phyloP scores from a whole-genome alignment of 2,797 vertebrate genomes.

The Enteromius thamalakanensis region DNA sequence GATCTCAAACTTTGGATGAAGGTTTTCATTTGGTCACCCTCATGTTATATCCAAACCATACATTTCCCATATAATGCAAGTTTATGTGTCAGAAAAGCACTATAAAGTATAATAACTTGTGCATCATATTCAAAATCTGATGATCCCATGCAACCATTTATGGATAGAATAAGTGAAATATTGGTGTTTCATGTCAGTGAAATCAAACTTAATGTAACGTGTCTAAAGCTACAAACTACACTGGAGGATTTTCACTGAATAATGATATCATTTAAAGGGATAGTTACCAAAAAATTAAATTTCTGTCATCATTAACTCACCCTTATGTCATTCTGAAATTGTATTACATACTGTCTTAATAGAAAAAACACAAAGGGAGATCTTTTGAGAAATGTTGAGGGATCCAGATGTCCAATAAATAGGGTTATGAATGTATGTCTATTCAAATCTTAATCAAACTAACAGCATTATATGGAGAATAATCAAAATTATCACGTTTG shows the following conservation, averaged over 20 bases:
- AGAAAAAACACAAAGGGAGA: background rate
- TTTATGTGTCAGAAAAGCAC: background rate
- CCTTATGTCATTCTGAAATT: background rate
- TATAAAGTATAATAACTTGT: background rate
- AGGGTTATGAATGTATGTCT: background rate
- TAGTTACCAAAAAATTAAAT: background rate
- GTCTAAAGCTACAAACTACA: background rate
- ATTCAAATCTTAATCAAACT: background rate
- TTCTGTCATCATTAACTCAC: background rate
- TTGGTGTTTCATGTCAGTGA: background rate
- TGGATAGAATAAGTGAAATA: background rate
- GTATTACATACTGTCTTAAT: background rate
- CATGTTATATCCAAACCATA: background rate
- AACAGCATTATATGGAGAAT: background rate
- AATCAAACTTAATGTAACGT: background rate
- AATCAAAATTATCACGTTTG: background rate
- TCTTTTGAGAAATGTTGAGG: background rate
- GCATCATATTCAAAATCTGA: background rate
- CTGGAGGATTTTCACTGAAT: background rate
- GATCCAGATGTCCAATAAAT: background rate
- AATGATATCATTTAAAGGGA: background rate
- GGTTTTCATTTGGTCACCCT: slow-evolving; percentile 56
- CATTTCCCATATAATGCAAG: background rate
- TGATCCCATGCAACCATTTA: background rate
- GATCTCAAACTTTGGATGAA: slow-evolving; percentile 66